Conservation (phyloP, 2,113 vertebrate genomes). For the Lepisosteus oculatus region DNA sequence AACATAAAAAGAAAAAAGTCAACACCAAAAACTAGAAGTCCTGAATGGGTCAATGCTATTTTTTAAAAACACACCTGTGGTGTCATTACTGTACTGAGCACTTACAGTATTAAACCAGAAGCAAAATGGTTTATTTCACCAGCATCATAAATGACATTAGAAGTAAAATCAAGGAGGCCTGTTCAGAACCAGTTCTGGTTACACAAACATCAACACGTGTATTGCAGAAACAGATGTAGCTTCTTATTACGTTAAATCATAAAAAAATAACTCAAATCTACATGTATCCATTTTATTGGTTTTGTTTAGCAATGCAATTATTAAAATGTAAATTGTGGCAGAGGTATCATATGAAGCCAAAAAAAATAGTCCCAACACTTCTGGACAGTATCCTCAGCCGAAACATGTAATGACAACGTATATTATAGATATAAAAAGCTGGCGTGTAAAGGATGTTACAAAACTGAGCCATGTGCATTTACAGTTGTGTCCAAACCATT, state of each 20-base stretch:
- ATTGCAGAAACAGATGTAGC: slow-evolving; percentile 69
- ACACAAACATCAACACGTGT: slow-evolving; percentile 74
- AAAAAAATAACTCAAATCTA: slow-evolving; percentile 87
- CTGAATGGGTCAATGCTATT: slow-evolving; percentile 65
- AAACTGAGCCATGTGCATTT: slow-evolving; percentile 77
- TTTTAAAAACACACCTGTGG: slow-evolving; percentile 66
- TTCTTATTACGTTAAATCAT: slow-evolving; percentile 84
- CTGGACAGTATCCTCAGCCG: slow-evolving; percentile 74
- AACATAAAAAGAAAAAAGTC: slow-evolving; percentile 57
- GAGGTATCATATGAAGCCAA: slow-evolving; percentile 79
- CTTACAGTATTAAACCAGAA: slow-evolving; percentile 80
- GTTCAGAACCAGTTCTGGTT: slow-evolving; percentile 74
- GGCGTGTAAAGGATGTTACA: slow-evolving; percentile 70
- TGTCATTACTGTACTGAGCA: slow-evolving; percentile 81
- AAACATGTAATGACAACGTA: slow-evolving; percentile 74
- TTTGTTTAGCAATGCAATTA: slow-evolving; percentile 75
- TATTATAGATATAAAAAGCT: slow-evolving; percentile 50
- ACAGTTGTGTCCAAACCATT: slow-evolving; percentile 93
- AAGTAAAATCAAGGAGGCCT: slow-evolving; percentile 71
- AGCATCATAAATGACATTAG: slow-evolving; percentile 58
- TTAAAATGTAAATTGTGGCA: slow-evolving; percentile 79
- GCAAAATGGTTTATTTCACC: slow-evolving; percentile 66
- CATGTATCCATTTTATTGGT: slow-evolving; percentile 78
- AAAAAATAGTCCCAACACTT: slow-evolving; percentile 67
- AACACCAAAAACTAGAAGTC: slow-evolving; percentile 81